These are phyloP conservation scores for Panulirus ornatus DNA, from an alignment of 1,140 invertebrate species.

Conservation along the genomic window DNA sequence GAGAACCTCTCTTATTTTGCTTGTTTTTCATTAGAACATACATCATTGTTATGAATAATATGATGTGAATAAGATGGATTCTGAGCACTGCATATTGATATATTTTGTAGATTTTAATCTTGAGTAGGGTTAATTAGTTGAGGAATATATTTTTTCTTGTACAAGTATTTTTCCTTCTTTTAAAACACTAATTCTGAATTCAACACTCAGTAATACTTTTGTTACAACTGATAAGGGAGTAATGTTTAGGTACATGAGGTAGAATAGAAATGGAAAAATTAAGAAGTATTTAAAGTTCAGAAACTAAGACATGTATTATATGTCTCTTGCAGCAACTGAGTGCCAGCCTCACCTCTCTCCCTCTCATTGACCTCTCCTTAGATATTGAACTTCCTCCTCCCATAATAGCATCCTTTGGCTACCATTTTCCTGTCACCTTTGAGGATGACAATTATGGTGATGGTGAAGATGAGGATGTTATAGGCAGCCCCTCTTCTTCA, in stretches of 20 bases:
- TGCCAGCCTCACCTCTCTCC: constrained; percentile 70
- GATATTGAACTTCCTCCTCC: constrained; percentile 73
- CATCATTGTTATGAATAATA: neutral
- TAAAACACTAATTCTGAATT: neutral
- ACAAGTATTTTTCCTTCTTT: neutral
- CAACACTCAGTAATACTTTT: neutral
- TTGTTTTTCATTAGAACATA: too few species aligned
- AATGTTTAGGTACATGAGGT: neutral
- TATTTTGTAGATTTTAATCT: neutral
- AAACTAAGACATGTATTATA: constrained; percentile 29
- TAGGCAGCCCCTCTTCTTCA: constrained; percentile 49
- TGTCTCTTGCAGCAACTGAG: constrained; percentile 64
- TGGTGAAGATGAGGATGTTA: constrained; percentile 42
- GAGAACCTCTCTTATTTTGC: too few species aligned
- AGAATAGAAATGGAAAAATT: neutral
- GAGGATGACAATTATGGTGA: constrained; percentile 31
- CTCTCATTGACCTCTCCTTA: constrained; percentile 70
- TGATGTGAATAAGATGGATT: too few species aligned
- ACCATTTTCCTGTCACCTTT: constrained; percentile 60
- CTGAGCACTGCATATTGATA: too few species aligned
- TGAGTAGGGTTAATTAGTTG: neutral
- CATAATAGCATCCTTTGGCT: constrained; percentile 68
- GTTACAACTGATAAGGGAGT: neutral
- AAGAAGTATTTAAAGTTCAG: neutral
- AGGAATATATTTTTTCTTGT: neutral